Percentiles rank a stretch among this genome's conserved stretches.
phyloP scores from a whole-genome alignment of 2,888 invertebrate genomes.

The Sisyra nigra region DNA sequence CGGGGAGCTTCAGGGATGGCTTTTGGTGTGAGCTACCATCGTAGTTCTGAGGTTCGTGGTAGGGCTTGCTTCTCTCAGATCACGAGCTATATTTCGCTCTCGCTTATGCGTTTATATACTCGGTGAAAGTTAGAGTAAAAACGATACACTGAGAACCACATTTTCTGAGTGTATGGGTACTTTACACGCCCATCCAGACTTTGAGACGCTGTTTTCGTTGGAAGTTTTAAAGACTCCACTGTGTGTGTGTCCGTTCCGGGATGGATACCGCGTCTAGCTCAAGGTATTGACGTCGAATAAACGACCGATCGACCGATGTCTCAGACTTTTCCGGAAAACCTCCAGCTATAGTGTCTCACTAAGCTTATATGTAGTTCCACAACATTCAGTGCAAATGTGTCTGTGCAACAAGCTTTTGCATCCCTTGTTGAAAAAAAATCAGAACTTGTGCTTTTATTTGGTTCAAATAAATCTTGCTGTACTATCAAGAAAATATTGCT shows the following conservation, averaged over 20 bases:
- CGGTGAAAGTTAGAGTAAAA: slow-evolving; percentile 8
- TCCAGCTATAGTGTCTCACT: neutral
- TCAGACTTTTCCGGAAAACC: neutral
- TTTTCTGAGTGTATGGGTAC: slow-evolving; percentile 9
- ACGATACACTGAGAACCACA: slow-evolving; percentile 16
- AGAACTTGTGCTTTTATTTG: no score
- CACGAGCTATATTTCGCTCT: no score
- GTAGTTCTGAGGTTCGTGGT: no score
- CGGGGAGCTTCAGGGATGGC: neutral
- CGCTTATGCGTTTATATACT: no score
- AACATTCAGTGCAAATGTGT: no score
- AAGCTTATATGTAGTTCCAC: no score
- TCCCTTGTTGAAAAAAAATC: no score
- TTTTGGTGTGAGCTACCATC: neutral
- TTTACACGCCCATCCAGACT: slow-evolving; percentile 23
- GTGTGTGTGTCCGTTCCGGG: neutral
- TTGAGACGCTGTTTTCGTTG: slow-evolving; percentile 20
- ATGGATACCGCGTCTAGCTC: neutral
- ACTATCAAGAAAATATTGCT: no score
- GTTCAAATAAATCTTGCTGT: no score
- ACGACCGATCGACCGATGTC: neutral
- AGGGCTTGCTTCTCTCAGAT: no score
- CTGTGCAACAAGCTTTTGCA: no score
- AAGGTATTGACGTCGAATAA: neutral
- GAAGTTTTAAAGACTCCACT: neutral